These are phyloP conservation scores for Paramisgurnus dabryanus DNA, from an alignment of 2,113 vertebrate species.

Conservation along the genomic window DNA sequence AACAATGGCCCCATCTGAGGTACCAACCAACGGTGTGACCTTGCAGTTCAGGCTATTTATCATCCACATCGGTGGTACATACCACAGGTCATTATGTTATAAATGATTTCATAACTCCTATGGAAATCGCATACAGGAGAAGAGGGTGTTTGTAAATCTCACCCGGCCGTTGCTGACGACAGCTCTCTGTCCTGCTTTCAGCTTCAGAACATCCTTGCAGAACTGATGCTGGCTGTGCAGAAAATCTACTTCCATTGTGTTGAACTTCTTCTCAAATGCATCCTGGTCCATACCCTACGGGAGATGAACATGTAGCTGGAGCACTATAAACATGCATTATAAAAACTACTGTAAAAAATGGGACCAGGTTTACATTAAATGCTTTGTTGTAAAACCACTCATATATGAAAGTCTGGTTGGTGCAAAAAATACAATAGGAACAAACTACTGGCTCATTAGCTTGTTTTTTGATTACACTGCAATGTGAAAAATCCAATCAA, in stretches of 20 bases:
- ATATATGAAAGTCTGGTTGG: too few species aligned
- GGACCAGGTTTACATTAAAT: too few species aligned
- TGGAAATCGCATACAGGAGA: neutral
- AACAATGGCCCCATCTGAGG: neutral
- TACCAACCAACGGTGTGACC: neutral
- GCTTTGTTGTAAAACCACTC: too few species aligned
- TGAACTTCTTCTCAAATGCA: slow-evolving; percentile 93
- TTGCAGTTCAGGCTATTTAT: slow-evolving; percentile 28
- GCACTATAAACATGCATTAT: neutral
- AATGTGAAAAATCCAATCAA: slow-evolving; percentile 5
- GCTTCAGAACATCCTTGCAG: slow-evolving; percentile 86
- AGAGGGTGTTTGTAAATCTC: slow-evolving; percentile 62
- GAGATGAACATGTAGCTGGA: slow-evolving; percentile 42
- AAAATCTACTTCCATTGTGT: slow-evolving; percentile 86
- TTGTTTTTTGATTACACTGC: slow-evolving; percentile 25
- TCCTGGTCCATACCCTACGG: slow-evolving; percentile 84
- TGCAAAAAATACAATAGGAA: neutral
- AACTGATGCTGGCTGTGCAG: slow-evolving; percentile 87
- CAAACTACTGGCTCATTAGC: slow-evolving; percentile 27
- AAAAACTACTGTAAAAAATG: too few species aligned
- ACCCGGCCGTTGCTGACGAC: slow-evolving; percentile 93
- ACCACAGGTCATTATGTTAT: slow-evolving; percentile 12
- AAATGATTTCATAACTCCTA: slow-evolving; percentile 9
- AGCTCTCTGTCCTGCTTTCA: slow-evolving; percentile 82
- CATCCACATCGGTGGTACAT: neutral